Evolutionary conservation across 2,113 vertebrate species (phyloP), one percentile per base, ranked within the genome.

Genomic region (Ictidomys tridecemlineatus): DNA sequence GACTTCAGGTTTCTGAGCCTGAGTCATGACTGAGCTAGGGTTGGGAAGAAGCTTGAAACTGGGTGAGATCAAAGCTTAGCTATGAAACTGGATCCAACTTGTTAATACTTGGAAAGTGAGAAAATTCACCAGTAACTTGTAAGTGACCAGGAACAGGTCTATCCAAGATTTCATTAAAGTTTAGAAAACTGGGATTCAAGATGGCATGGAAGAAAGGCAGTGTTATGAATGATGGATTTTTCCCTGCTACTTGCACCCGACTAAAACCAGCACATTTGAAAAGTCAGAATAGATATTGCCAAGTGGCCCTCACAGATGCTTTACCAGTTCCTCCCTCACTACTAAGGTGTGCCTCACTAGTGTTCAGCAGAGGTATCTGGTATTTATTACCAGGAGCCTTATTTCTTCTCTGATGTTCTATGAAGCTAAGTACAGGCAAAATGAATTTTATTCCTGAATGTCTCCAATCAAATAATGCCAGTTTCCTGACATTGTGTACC

Each of bases 61-160:
- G 45, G 30, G 61, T 14, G 18, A 83, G 69, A 78, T n/a, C 69
- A 89, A 85, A 89, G 48, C 12, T 77, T 83, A 84, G 83, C 26
- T 84, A 42, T 42, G 67, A 88, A 93, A 70, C 65, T 72, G 76
- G 20, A 48, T 30, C 51, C 69, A 87, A 77, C 32, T n/a, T 85
- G 5, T 80, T 82, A 93, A 74, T 48, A 84, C 18, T 20, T 73
- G 30, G 82, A 91, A 91, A 93, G 48, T 24, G 51, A 94, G 51
- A 94, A 37, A 86, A 32, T 63, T 87, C 45, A 51, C 39, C 63
- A 85, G 32, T 96, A 73, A 88, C 42, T 67, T 67, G 34, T 58
- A 96, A 93, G 17, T 51, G 51, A 53, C 37, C 32, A 37, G 56
- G 78, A 74, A 92, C 9, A 24, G 7, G 45, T 89, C 45, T 53